phyloP scores from a whole-genome alignment of 2,113 vertebrate genomes.

The Athene noctua region DNA sequence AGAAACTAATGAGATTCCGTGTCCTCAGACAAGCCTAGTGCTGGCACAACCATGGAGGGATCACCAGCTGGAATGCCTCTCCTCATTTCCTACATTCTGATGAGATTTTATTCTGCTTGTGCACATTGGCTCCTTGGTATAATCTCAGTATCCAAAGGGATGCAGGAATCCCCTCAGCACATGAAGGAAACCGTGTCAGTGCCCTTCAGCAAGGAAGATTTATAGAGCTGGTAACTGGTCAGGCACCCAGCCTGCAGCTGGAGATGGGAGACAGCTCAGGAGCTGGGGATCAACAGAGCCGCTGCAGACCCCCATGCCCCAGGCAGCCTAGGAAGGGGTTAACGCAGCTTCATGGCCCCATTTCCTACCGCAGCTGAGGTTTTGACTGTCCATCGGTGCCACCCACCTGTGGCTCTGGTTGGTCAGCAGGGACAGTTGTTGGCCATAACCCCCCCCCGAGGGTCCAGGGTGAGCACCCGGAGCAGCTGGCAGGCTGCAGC shows the following conservation, averaged over 20 bases:
- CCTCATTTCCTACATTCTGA: accelerated
- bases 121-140: neutral
- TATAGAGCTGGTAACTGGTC: neutral
- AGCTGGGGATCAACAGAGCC: neutral
- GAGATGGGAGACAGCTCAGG: neutral
- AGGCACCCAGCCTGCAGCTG: neutral
- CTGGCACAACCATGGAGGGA: neutral
- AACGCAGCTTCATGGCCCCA: accelerated
- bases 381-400: neutral
- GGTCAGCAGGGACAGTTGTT: accelerated
- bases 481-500: neutral
- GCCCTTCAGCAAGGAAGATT: neutral
- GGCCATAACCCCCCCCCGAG: accelerated
- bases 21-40: neutral
- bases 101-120: neutral
- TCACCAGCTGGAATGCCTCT: neutral
- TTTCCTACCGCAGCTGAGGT: neutral
- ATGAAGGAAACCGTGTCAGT: neutral
- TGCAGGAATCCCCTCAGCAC: neutral
- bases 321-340: neutral
- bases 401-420: neutral
- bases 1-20: neutral
- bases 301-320: accelerated
- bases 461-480: neutral
- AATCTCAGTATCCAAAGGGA: neutral